Conservation (phyloP, 2,797 vertebrate species). For the Cyprinella venusta region DNA sequence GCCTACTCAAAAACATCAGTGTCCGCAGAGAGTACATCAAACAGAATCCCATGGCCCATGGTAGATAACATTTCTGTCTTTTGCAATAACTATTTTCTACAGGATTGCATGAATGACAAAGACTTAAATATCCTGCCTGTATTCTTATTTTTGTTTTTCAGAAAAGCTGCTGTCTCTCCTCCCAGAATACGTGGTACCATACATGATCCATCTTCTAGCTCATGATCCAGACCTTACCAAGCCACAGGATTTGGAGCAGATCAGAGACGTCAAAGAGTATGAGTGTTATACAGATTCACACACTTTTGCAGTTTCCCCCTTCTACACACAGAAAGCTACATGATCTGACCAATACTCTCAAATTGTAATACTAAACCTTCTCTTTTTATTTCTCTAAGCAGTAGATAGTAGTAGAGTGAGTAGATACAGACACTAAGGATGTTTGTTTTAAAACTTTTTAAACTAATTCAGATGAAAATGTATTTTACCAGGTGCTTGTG, state of each 20-base stretch:
- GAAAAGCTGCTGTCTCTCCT: constrained; percentile 94
- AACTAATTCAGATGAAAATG: neutral
- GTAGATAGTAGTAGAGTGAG: neutral
- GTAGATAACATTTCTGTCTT: constrained; percentile 24
- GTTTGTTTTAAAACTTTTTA: neutral
- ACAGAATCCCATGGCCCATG: constrained; percentile 83
- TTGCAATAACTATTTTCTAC: neutral
- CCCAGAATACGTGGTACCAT: constrained; percentile 97
- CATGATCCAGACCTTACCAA: constrained; percentile 99
- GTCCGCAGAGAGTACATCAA: constrained; percentile 98
- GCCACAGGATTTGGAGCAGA: constrained; percentile 96
- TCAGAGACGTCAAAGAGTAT: constrained; percentile 98
- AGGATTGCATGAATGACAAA: neutral
- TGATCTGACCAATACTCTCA: neutral
- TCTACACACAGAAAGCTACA: neutral
- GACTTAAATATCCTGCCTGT: neutral
- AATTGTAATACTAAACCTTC: neutral
- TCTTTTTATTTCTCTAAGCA: neutral
- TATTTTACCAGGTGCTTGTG: constrained; percentile 88
- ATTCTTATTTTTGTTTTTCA: constrained; percentile 62
- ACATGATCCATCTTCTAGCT: constrained; percentile 96
- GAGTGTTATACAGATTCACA: constrained; percentile 67
- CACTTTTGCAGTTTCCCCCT: neutral
- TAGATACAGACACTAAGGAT: neutral
- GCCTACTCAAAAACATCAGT: constrained; percentile 98